A percentile compares a stretch with the other conserved stretches of the same genome.
These are phyloP conservation scores for Taxidea taxus DNA, from an alignment of 2,113 vertebrate genomes.

Conservation along the genomic window DNA sequence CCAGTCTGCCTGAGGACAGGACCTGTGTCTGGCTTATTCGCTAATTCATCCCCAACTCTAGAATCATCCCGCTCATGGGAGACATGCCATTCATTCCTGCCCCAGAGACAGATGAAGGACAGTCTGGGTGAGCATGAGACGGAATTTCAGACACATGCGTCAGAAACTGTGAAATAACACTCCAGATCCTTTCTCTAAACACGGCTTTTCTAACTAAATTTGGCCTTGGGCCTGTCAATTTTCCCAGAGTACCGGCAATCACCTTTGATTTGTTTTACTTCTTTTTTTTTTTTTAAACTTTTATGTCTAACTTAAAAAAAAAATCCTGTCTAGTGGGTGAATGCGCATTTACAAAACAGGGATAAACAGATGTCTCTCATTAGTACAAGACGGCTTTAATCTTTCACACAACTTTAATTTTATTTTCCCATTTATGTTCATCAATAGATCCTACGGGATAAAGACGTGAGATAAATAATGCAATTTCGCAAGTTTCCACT, in stretches of 20 bases:
- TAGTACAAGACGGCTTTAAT: constrained; percentile 71
- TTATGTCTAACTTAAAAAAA: background rate
- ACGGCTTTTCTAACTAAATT: background rate
- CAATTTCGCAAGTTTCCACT: constrained; percentile 56
- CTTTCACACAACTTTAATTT: constrained; percentile 75
- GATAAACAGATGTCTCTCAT: constrained; percentile 81
- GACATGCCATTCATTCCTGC: accelerated
- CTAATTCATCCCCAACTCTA: accelerated
- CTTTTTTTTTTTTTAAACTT: background rate
- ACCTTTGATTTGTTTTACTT: background rate
- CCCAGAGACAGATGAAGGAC: accelerated
- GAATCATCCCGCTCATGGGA: accelerated
- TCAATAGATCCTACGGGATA: constrained; percentile 65
- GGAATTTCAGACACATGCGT: background rate
- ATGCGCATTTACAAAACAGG: constrained; percentile 50
- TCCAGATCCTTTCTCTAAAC: background rate
- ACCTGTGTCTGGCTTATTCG: accelerated
- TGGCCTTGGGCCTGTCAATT: background rate
- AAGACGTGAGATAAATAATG: constrained; percentile 70
- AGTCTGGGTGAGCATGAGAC: accelerated
- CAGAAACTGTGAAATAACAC: background rate
- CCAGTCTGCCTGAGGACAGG: accelerated
- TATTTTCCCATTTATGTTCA: constrained; percentile 70
- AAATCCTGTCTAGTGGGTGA: constrained; percentile 42
- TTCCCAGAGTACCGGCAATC: background rate